Conservation (phyloP, 2,113 vertebrate genomes). For the Lutjanus erythropterus region DNA sequence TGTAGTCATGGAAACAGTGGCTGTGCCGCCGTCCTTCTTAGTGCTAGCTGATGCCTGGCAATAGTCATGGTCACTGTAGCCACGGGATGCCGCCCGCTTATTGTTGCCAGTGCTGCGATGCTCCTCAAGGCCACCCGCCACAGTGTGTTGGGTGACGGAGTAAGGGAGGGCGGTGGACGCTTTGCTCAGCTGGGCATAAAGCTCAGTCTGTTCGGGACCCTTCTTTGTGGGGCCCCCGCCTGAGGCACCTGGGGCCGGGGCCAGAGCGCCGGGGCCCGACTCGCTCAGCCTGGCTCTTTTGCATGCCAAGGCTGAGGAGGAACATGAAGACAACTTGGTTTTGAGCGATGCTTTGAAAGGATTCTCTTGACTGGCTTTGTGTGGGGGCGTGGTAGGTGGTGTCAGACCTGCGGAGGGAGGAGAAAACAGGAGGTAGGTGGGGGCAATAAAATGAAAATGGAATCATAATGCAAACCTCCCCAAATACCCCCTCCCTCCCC, state of each 20-base stretch:
- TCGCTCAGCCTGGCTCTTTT: slow-evolving; percentile 94
- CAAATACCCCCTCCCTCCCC: slow-evolving; percentile 47
- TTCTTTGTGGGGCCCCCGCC: slow-evolving; percentile 87
- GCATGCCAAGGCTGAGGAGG: slow-evolving; percentile 90
- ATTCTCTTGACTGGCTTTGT: slow-evolving; percentile 99
- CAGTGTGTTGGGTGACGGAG: slow-evolving; percentile 75
- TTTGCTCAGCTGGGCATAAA: slow-evolving; percentile 96
- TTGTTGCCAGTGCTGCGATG: slow-evolving; percentile 84
- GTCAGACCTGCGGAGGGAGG: slow-evolving; percentile 91
- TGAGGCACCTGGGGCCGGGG: slow-evolving; percentile 77
- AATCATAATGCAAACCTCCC: slow-evolving; percentile 69
- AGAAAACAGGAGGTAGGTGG: slow-evolving; percentile 60
- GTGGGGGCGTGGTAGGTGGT: slow-evolving; percentile 99
- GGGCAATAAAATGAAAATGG: slow-evolving; percentile 62
- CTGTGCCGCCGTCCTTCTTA: slow-evolving; percentile 86
- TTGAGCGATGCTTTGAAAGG: slow-evolving; percentile 97
- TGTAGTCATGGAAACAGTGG: slow-evolving; percentile 63
- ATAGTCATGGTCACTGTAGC: slow-evolving; percentile 98
- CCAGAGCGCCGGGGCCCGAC: slow-evolving; percentile 86
- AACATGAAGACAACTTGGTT: slow-evolving; percentile 96
- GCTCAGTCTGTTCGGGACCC: slow-evolving; percentile 94
- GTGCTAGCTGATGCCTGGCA: slow-evolving; percentile 93
- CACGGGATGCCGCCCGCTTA: slow-evolving; percentile 89
- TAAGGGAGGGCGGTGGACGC: slow-evolving; percentile 87
- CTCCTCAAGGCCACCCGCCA: slow-evolving; percentile 87